phyloP scores from a whole-genome alignment of 2,797 vertebrate species.

The Argentina silus region DNA sequence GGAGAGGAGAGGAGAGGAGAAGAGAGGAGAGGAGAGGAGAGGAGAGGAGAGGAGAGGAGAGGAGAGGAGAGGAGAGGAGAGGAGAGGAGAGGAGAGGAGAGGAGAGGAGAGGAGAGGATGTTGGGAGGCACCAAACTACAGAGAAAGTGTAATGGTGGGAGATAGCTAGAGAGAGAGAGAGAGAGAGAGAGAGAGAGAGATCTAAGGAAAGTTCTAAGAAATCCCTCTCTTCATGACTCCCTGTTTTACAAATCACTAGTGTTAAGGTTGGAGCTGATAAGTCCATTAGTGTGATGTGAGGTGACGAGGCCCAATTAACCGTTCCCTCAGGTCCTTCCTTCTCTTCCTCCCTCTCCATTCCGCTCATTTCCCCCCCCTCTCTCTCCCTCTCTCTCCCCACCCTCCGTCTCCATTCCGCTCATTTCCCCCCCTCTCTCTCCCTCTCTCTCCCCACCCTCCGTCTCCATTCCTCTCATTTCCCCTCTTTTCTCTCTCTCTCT shows the following conservation, averaged over 20 bases:
- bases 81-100: conserved; percentile 23
- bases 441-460: conserved; percentile 12
- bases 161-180: background rate
- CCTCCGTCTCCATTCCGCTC: background rate
- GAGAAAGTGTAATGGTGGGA: background rate
- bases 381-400: conserved; percentile 23
- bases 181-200: background rate
- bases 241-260: background rate
- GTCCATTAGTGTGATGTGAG: conserved; percentile 42
- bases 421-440: too few relatives aligned
- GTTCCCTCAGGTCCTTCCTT: conserved; percentile 37
- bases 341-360: conserved; percentile 31
- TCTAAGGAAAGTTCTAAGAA: background rate
- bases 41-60: conserved; percentile 23
- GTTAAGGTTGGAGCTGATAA: conserved; percentile 11
- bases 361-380: conserved; percentile 39
- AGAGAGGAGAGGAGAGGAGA: conserved; percentile 21
- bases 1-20: conserved; percentile 23
- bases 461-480: conserved; percentile 9
- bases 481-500: too few relatives aligned
- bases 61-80: conserved; percentile 3
- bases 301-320: conserved; percentile 43
- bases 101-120: background rate
- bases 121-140: background rate
- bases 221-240: background rate